Conservation (phyloP, 35 echinoderm and acorn worm species). For the Amphiura filiformis region DNA sequence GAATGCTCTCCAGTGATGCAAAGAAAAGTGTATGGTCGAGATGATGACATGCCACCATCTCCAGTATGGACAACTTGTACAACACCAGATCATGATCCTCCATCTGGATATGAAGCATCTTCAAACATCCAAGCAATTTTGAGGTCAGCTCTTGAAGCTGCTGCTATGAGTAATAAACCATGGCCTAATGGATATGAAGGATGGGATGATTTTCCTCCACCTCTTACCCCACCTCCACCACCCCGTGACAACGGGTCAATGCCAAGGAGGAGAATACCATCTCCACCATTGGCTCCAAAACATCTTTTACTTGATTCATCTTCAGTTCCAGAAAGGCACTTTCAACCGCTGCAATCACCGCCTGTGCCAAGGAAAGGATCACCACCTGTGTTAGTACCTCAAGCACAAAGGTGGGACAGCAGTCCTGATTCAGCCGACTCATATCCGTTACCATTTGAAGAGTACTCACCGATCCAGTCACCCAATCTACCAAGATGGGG, state of each 20-base stretch:
- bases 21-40: background rate
- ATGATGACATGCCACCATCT: background rate
- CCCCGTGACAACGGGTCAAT: background rate
- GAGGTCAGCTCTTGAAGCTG: background rate
- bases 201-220: background rate
- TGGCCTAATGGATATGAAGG: background rate
- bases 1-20: background rate
- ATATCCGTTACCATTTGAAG: background rate
- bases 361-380: background rate
- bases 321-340: background rate
- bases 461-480: background rate
- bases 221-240: background rate
- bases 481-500: background rate
- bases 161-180: background rate
- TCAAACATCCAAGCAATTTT: background rate
- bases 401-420: background rate
- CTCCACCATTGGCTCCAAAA: background rate
- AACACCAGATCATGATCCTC: slow-evolving; percentile 1
- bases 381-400: background rate
- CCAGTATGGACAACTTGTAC: background rate
- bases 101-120: background rate
- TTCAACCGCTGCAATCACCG: background rate
- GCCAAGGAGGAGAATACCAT: background rate
- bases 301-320: background rate
- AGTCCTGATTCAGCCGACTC: background rate